Percentiles rank a stretch among this genome's conserved stretches.
These are phyloP conservation scores for Uromys caudimaculatus DNA, from an alignment of 2,797 vertebrate genomes.

Conservation along the genomic window DNA sequence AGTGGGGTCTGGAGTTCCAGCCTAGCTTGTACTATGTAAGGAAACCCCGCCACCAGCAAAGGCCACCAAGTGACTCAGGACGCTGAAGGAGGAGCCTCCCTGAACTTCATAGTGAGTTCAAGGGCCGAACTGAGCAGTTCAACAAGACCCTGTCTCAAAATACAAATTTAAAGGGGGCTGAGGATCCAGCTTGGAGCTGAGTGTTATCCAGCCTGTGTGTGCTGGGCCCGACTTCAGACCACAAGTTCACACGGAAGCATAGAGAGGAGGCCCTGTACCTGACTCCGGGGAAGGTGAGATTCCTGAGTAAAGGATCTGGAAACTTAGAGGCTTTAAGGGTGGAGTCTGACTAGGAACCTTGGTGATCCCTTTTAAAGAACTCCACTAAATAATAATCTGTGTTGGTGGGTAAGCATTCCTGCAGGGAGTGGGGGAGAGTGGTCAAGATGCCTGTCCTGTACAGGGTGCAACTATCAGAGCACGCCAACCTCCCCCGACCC, in stretches of 20 bases:
- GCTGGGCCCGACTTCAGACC: not conserved
- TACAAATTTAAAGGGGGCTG: not conserved
- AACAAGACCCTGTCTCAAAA: not conserved
- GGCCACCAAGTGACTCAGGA: not conserved
- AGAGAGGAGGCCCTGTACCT: too few relatives aligned
- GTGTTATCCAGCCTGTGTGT: not conserved
- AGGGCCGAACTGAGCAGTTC: too few relatives aligned
- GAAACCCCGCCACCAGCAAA: not conserved
- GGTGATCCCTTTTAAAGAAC: not conserved
- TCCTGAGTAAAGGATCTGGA: not conserved
- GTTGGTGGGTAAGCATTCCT: not conserved
- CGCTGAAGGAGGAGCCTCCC: not conserved
- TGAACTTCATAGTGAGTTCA: not conserved
- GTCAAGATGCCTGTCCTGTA: not conserved
- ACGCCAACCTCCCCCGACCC: too few relatives aligned
- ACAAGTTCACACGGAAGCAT: not conserved
- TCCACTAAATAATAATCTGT: not conserved
- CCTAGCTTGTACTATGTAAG: not conserved
- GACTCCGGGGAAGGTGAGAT: not conserved
- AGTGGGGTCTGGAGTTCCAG: not conserved
- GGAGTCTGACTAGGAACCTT: not conserved
- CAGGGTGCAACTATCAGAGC: not conserved
- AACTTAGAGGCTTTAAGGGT: not conserved
- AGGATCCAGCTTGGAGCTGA: not conserved
- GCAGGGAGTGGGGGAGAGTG: not conserved